Conservation (phyloP, 2,888 invertebrate species). For the Ditula angustiorana region DNA sequence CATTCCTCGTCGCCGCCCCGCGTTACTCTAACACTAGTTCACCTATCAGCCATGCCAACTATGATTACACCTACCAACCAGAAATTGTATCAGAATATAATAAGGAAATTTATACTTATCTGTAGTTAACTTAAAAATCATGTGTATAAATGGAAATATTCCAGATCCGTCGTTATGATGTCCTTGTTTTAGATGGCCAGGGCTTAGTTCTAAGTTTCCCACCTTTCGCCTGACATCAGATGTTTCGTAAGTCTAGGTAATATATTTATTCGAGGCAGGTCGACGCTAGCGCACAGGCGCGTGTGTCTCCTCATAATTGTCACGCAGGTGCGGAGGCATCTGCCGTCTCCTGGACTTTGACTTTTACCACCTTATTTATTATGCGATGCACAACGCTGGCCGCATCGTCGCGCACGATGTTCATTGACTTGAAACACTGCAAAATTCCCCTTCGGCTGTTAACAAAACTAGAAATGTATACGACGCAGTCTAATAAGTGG, state of each 20-base stretch:
- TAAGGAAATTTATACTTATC: too few relatives aligned
- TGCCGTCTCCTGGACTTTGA: conserved; percentile 71
- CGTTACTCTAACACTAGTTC: not conserved
- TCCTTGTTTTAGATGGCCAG: conserved; percentile 21
- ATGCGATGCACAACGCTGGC: conserved; percentile 47
- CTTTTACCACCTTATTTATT: conserved; percentile 69
- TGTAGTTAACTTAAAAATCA: not conserved
- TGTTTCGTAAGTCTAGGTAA: conserved; percentile 36
- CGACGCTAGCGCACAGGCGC: conserved; percentile 59
- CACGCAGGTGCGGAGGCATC: conserved; percentile 78
- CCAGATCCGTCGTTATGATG: conserved; percentile 5
- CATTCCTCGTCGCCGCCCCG: conserved; percentile 44
- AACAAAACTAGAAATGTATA: conserved; percentile 64
- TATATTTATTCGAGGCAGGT: conserved; percentile 46
- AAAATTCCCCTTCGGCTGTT: conserved; percentile 51
- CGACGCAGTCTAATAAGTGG: conserved; percentile 50
- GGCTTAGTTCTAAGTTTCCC: conserved; percentile 3
- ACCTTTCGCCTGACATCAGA: conserved; percentile 32
- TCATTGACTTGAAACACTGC: conserved; percentile 54
- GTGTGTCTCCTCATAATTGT: conserved; percentile 74
- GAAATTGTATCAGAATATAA: too few relatives aligned
- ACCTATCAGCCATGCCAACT: conserved; percentile 17
- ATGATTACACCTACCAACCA: not conserved
- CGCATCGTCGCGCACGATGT: conserved; percentile 52
- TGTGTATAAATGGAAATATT: conserved; percentile 7